Percentiles rank a stretch among this genome's conserved stretches.
Evolutionary conservation across 2,113 vertebrate genomes (phyloP).

Genomic region (Leptocoma aspasia): DNA sequence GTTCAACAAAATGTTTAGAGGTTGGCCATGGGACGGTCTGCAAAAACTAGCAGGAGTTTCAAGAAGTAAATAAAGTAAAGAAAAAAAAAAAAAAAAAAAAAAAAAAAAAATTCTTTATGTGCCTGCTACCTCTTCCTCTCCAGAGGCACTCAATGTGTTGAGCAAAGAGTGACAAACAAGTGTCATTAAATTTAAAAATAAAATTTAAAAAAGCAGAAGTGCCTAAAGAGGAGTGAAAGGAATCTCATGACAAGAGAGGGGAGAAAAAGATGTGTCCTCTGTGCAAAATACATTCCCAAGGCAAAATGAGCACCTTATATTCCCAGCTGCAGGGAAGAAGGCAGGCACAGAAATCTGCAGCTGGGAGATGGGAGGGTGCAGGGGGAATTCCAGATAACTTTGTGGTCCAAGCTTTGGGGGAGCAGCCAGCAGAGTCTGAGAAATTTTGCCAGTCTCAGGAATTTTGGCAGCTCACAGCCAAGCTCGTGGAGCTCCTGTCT

Average conservation of each 20-base stretch:
- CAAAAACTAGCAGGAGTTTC: not conserved
- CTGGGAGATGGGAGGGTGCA: not conserved
- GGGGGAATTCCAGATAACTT: not conserved
- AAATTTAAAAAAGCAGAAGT: not conserved
- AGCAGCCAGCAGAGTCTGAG: not conserved
- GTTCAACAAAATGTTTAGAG: not conserved
- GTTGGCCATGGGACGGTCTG: not conserved
- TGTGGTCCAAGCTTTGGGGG: not conserved
- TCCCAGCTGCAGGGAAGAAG: not conserved
- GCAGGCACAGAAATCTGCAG: not conserved
- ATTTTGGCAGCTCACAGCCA: not conserved
- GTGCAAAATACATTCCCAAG: not conserved
- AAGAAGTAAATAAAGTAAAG: not conserved
- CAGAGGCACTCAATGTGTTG: not conserved
- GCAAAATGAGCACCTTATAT: not conserved
- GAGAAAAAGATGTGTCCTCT: not conserved
- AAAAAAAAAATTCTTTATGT: not conserved
- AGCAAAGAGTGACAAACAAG: not conserved
- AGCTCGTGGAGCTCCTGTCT: rapidly evolving
- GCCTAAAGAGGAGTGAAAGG: not conserved
- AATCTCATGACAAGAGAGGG: not conserved
- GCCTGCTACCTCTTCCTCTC: not conserved
- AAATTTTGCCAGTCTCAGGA: not conserved
- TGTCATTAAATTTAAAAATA: not conserved
- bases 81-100: not conserved